phyloP scores from a whole-genome alignment of 2,797 vertebrate species.

The Loris lydekkerianus region DNA sequence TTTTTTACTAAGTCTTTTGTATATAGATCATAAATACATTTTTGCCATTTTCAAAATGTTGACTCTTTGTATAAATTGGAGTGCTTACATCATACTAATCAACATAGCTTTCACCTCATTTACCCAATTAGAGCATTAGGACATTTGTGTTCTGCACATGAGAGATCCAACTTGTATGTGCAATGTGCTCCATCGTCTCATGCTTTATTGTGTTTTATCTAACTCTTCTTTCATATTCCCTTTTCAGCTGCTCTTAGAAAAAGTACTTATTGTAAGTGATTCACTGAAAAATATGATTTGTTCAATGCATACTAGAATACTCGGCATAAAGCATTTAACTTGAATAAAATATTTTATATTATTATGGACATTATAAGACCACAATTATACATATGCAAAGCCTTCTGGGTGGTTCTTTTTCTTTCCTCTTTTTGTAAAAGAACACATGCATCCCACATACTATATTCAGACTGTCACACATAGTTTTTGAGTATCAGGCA shows the following conservation, averaged over 20 bases:
- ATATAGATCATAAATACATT: no score
- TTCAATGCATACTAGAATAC: constrained; percentile 41
- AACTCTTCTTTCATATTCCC: constrained; percentile 73
- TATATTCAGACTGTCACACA: background rate
- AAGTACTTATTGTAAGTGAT: constrained; percentile 73
- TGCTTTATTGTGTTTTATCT: constrained; percentile 82
- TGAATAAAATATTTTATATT: constrained; percentile 63
- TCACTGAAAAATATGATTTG: constrained; percentile 82
- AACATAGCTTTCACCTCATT: no score
- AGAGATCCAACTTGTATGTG: no score
- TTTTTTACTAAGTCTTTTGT: no score
- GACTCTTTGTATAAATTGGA: no score
- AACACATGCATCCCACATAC: background rate
- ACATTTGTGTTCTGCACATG: no score
- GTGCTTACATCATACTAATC: no score
- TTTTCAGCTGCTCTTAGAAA: constrained; percentile 81
- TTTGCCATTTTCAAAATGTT: no score
- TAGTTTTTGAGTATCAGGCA: background rate
- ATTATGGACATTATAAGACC: constrained; percentile 65
- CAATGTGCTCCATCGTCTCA: constrained; percentile 30
- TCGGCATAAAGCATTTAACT: constrained; percentile 71
- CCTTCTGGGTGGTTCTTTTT: background rate
- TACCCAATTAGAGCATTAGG: no score
- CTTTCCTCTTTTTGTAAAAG: constrained; percentile 12
- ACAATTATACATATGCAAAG: constrained; percentile 72